Evolutionary conservation across 2,888 invertebrate genomes (phyloP).

Genomic region (Cordylochernes scorpioides): DNA sequence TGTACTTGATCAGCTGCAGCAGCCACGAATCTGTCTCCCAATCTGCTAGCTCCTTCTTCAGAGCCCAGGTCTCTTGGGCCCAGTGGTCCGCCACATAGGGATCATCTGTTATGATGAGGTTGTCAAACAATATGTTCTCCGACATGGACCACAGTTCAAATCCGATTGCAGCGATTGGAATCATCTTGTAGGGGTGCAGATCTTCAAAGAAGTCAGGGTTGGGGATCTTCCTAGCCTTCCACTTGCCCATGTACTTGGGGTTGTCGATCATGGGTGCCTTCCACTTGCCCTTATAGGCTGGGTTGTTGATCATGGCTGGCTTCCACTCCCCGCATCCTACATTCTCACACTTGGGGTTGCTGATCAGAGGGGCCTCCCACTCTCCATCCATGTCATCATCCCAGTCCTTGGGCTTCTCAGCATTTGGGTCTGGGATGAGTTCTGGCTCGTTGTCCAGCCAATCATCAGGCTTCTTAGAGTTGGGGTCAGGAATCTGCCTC

Average conservation of each 20-base stretch:
- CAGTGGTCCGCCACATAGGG: slow-evolving; percentile 43
- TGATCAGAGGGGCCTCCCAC: slow-evolving; percentile 20
- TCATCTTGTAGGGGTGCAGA: slow-evolving; percentile 62
- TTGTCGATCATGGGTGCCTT: slow-evolving; percentile 33
- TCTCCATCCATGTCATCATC: slow-evolving; percentile 17
- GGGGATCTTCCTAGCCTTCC: slow-evolving; percentile 39
- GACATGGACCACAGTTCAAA: slow-evolving; percentile 98
- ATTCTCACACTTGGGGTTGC: slow-evolving; percentile 54
- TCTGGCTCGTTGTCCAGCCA: slow-evolving; percentile 80
- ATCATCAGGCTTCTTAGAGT: slow-evolving; percentile 54
- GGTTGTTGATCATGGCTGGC: slow-evolving; percentile 57
- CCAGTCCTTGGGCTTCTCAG: slow-evolving; percentile 77
- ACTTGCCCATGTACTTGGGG: slow-evolving; percentile 29
- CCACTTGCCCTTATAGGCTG: slow-evolving; percentile 88
- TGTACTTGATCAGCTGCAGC: slow-evolving; percentile 42
- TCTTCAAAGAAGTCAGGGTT: slow-evolving; percentile 87
- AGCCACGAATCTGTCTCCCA: slow-evolving; percentile 47
- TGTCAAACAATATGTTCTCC: slow-evolving; percentile 74
- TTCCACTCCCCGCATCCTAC: slow-evolving; percentile 81
- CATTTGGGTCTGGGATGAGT: slow-evolving; percentile 51
- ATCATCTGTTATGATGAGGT: slow-evolving; percentile 68
- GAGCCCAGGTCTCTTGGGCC: slow-evolving; percentile 52
- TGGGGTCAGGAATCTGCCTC: slow-evolving; percentile 56
- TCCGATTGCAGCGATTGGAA: slow-evolving; percentile 73
- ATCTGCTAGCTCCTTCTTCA: slow-evolving; percentile 53